Conservation (phyloP, 2,113 vertebrate species). For the Copsychus sechellarum region DNA sequence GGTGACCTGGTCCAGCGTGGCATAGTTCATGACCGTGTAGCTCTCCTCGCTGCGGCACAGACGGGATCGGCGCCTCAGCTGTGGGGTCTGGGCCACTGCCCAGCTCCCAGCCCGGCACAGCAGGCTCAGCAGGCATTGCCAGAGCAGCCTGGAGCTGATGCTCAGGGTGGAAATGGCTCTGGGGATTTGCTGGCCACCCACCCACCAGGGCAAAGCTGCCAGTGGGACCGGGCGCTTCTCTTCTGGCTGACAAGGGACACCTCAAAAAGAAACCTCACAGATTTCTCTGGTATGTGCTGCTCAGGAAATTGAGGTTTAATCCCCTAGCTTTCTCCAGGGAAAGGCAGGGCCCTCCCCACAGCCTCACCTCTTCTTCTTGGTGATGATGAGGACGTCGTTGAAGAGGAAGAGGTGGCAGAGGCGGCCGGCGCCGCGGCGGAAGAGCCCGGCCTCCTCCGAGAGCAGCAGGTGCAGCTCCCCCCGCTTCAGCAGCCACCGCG, state of each 20-base stretch:
- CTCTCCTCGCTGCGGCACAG: slow-evolving; percentile 83
- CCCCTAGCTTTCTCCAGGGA: too few relatives aligned
- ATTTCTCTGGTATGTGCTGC: not conserved
- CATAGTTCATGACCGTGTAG: slow-evolving; percentile 87
- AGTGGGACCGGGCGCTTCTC: rapidly evolving
- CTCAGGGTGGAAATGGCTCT: not conserved
- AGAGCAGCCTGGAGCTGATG: not conserved
- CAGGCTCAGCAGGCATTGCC: not conserved
- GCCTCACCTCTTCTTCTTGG: slow-evolving; percentile 89
- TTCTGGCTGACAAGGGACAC: not conserved
- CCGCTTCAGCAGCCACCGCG: slow-evolving; percentile 89
- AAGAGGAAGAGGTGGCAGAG: slow-evolving; percentile 90
- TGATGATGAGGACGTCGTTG: slow-evolving; percentile 91
- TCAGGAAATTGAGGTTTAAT: rapidly evolving
- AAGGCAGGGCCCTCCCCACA: not conserved
- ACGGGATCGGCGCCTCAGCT: rapidly evolving
- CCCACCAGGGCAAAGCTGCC: rapidly evolving
- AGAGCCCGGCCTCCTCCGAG: slow-evolving; percentile 84
- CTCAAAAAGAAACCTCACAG: rapidly evolving
- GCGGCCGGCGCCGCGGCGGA: slow-evolving; percentile 83
- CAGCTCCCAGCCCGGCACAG: rapidly evolving
- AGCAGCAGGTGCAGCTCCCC: slow-evolving; percentile 80
- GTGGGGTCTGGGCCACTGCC: rapidly evolving
- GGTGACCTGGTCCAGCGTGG: slow-evolving; percentile 81
- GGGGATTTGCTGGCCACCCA: not conserved